These are phyloP conservation scores for Leucoraja ocellata DNA, from an alignment of 2,797 vertebrate genomes.

Conservation along the genomic window DNA sequence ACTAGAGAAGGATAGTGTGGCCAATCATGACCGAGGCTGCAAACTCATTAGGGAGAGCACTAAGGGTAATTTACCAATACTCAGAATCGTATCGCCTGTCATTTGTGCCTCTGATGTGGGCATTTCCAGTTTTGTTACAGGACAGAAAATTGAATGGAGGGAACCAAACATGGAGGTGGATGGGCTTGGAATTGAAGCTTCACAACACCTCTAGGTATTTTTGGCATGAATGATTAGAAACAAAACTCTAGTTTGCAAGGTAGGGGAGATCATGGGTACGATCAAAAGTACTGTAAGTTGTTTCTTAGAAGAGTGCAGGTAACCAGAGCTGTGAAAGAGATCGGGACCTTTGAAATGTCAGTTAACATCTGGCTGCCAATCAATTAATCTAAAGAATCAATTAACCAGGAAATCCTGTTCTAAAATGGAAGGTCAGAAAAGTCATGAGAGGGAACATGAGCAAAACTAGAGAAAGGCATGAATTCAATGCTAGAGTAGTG, in stretches of 20 bases:
- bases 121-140: background rate
- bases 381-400: no score
- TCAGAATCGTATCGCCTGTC: background rate
- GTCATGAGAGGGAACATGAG: background rate
- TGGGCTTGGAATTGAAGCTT: background rate
- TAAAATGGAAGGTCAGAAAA: background rate
- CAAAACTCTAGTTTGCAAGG: background rate
- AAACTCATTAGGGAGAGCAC: background rate
- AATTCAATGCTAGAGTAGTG: background rate
- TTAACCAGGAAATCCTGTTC: background rate
- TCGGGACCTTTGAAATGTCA: background rate
- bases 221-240: background rate
- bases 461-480: background rate
- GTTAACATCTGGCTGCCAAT: background rate
- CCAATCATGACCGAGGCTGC: background rate
- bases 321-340: background rate
- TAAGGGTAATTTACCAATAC: background rate
- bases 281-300: background rate
- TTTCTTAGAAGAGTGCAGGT: background rate
- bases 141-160: background rate
- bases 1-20: background rate
- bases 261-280: background rate
- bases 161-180: background rate
- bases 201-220: background rate
- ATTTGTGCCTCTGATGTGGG: background rate